phyloP scores from a whole-genome alignment of 2,113 vertebrate species.

The Thermophis baileyi region DNA sequence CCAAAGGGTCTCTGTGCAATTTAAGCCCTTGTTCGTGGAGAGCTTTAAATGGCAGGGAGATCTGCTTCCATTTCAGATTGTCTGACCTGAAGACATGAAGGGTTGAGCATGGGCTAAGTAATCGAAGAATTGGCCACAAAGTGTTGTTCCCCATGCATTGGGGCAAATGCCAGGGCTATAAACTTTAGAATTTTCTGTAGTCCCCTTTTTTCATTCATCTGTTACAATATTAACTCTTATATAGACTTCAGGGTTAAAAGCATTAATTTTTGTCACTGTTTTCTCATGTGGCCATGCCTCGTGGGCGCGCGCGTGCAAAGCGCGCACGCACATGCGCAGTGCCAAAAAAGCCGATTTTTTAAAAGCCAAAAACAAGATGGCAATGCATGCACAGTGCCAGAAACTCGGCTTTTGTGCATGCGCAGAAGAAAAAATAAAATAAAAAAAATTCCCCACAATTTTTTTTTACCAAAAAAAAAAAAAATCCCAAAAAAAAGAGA shows the following conservation, averaged over 20 bases:
- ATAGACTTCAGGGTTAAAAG: neutral
- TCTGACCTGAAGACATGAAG: neutral
- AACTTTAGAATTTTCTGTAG: slow-evolving; percentile 60
- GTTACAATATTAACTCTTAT: slow-evolving; percentile 61
- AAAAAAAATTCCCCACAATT: too few species aligned
- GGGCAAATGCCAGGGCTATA: neutral
- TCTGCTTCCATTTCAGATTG: neutral
- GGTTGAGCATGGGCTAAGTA: neutral
- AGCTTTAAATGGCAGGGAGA: neutral
- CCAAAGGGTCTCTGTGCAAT: neutral
- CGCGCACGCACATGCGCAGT: too few species aligned
- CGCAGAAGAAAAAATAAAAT: too few species aligned
- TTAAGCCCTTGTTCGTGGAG: neutral
- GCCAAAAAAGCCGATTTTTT: too few species aligned
- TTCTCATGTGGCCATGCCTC: too few species aligned
- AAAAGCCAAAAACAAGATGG: too few species aligned
- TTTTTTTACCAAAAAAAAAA: too few species aligned
- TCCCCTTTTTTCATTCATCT: slow-evolving; percentile 59
- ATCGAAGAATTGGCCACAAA: neutral
- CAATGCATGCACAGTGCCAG: too few species aligned
- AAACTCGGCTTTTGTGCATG: too few species aligned
- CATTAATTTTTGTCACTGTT: neutral
- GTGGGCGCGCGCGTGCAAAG: too few species aligned
- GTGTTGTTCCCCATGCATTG: neutral
- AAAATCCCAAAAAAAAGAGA: too few species aligned